phyloP scores from a whole-genome alignment of 2,113 vertebrate species.

The Catharus minimus region DNA sequence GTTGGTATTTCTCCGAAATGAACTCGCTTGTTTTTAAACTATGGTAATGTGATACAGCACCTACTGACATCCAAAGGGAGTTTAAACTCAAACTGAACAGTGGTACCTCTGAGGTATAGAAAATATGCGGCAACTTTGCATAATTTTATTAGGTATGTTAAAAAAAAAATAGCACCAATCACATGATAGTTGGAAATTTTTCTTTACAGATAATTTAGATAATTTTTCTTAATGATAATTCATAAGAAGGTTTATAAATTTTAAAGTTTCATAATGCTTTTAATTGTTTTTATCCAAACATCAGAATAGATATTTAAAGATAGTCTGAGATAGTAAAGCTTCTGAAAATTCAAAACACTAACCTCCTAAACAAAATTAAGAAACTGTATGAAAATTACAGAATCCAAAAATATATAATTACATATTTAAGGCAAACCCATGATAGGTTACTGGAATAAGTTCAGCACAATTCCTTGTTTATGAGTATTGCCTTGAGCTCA shows the following conservation, averaged over 20 bases:
- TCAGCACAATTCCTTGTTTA: conserved; percentile 45
- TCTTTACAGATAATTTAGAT: not conserved
- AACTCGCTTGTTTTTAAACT: not conserved
- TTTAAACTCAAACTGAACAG: not conserved
- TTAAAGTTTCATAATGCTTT: not conserved
- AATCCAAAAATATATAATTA: not conserved
- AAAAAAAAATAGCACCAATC: not conserved
- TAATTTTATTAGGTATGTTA: not conserved
- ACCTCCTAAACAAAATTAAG: not conserved
- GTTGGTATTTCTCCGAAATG: not conserved
- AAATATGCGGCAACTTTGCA: not conserved
- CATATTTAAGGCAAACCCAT: not conserved
- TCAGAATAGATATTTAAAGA: not conserved
- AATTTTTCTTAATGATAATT: not conserved
- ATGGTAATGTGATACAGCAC: not conserved
- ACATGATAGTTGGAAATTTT: not conserved
- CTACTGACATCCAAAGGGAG: not conserved
- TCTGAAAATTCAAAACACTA: not conserved
- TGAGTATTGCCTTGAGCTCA: conserved; percentile 47
- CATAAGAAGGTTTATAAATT: not conserved
- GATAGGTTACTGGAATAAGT: conserved; percentile 41
- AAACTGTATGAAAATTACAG: not conserved
- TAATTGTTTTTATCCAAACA: not conserved
- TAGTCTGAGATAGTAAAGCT: not conserved
- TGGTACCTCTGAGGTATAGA: not conserved